phyloP scores from a whole-genome alignment of 1,140 invertebrate species.

The Drosophila santomea region DNA sequence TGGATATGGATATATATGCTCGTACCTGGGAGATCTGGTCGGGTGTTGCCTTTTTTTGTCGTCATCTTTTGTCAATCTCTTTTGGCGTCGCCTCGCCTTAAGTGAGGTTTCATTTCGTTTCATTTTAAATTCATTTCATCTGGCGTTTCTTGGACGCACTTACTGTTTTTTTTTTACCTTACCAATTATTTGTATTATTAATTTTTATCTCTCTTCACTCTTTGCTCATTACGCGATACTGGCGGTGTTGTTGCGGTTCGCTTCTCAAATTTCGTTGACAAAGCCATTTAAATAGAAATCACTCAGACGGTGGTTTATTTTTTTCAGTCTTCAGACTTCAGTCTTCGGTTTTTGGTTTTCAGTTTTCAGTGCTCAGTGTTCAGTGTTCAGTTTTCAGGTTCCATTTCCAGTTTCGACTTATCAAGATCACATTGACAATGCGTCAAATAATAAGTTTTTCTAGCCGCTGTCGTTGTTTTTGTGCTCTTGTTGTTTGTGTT shows the following conservation, averaged over 20 bases:
- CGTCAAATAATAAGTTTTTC: conserved; percentile 76
- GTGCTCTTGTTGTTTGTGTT: conserved; percentile 6
- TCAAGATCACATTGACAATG: conserved; percentile 83
- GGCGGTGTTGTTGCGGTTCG: conserved; percentile 44
- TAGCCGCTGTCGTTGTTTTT: conserved; percentile 15
- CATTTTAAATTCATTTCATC: conserved; percentile 27
- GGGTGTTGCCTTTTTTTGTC: conserved; percentile 33
- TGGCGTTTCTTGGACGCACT: conserved; percentile 24
- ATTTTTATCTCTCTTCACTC: conserved; percentile 83
- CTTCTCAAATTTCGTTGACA: conserved; percentile 79
- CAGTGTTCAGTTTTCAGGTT: conserved; percentile 6
- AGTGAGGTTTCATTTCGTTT: conserved; percentile 72
- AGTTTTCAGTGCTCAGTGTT: too few species aligned
- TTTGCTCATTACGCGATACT: conserved; percentile 75
- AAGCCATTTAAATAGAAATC: conserved; percentile 83
- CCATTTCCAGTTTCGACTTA: conserved; percentile 63
- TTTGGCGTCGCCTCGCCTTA: conserved; percentile 65
- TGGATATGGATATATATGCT: not conserved
- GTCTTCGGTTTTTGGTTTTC: too few species aligned
- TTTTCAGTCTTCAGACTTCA: not conserved
- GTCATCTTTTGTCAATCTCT: conserved; percentile 70
- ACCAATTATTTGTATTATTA: conserved; percentile 80
- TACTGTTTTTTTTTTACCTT: conserved; percentile 5
- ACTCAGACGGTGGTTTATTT: conserved; percentile 48
- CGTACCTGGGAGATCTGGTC: conserved; percentile 45